phyloP scores from a whole-genome alignment of 2,888 invertebrate species.

The Dynastes hyllus region DNA sequence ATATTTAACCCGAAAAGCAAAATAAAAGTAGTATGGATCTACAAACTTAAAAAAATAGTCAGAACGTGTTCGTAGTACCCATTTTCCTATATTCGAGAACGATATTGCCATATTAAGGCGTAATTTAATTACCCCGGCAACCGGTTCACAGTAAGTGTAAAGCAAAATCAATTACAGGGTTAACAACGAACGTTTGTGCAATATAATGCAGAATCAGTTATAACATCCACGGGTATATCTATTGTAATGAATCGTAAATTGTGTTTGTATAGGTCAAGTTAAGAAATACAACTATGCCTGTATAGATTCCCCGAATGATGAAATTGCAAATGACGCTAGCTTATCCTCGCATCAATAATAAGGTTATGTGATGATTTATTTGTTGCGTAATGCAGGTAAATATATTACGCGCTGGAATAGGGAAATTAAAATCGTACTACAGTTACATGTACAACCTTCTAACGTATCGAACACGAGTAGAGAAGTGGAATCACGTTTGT shows the following conservation, averaged over 20 bases:
- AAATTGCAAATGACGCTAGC: slow-evolving; percentile 23
- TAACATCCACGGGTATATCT: slow-evolving; percentile 14
- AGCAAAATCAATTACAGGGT: slow-evolving; percentile 30
- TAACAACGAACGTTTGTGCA: slow-evolving; percentile 19
- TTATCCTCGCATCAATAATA: slow-evolving; percentile 23
- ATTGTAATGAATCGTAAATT: slow-evolving; percentile 40
- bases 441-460: too few species aligned
- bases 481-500: too few species aligned
- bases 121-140: slow-evolving; percentile 9
- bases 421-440: neutral
- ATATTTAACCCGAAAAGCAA: neutral
- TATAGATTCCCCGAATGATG: slow-evolving; percentile 31
- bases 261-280: slow-evolving; percentile 35
- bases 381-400: slow-evolving; percentile 16
- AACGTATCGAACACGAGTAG: too few species aligned
- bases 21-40: too few species aligned
- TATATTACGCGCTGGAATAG: neutral
- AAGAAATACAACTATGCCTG: slow-evolving; percentile 22
- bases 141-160: neutral
- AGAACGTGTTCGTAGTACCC: too few species aligned
- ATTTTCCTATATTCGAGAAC: too few species aligned
- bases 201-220: slow-evolving; percentile 25
- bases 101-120: slow-evolving; percentile 5
- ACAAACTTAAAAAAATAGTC: too few species aligned
- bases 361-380: slow-evolving; percentile 13